phyloP scores from a whole-genome alignment of 1,140 invertebrate species.

The Pseudomyrmex gracilis region DNA sequence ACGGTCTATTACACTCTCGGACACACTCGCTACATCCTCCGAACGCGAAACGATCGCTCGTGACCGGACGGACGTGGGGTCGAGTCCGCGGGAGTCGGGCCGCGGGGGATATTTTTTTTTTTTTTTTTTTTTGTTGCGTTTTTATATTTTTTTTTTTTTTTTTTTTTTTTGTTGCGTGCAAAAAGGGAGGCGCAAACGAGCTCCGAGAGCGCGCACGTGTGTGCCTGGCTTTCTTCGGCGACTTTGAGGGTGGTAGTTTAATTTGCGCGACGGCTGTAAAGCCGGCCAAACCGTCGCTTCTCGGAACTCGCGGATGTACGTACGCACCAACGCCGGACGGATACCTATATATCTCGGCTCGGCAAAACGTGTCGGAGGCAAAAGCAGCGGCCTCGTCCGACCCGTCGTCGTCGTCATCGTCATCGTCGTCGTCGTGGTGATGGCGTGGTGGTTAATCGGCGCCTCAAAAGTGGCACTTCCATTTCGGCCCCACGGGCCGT shows the following conservation, averaged over 20 bases:
- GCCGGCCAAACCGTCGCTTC: constrained; percentile 37
- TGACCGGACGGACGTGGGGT: background rate
- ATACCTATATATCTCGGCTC: background rate
- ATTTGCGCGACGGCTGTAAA: constrained; percentile 65
- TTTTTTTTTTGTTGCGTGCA: background rate
- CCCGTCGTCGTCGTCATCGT: too few relatives aligned
- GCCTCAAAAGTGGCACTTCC: constrained; percentile 60
- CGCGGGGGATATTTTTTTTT: background rate
- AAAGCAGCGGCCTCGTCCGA: background rate
- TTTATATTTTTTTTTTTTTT: too few relatives aligned
- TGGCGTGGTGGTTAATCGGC: constrained; percentile 54
- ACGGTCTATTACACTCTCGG: background rate
- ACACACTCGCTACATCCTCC: constrained; percentile 16
- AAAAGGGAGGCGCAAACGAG: constrained; percentile 31
- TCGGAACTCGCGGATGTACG: constrained; percentile 1
- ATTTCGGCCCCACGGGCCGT: constrained; percentile 35
- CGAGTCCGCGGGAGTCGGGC: background rate
- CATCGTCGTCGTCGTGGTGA: background rate
- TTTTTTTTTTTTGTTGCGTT: too few relatives aligned
- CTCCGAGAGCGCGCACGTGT: background rate
- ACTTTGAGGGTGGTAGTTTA: constrained; percentile 70
- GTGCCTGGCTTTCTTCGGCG: constrained; percentile 14
- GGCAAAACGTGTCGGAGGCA: background rate
- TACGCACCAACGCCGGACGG: background rate
- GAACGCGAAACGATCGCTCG: too few relatives aligned